Evolutionary conservation across 2,113 vertebrate species (phyloP).

Genomic region (Nematolebias whitei): DNA sequence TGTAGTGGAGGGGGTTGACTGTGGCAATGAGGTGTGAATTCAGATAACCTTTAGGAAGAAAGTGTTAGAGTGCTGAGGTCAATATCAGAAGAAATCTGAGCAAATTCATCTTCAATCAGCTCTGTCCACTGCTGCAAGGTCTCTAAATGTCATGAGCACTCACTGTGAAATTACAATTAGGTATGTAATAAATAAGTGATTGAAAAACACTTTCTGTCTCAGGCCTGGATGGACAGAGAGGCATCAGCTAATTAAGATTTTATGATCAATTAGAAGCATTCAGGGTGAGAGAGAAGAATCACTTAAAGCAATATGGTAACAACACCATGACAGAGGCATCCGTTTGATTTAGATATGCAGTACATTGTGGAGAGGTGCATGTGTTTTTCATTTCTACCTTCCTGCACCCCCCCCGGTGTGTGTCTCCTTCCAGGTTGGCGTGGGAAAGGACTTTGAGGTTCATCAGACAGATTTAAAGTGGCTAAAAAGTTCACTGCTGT

Average conservation of each 20-base stretch:
- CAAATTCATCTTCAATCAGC: slow-evolving; percentile 57
- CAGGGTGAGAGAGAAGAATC: slow-evolving; percentile 19
- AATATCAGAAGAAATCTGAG: slow-evolving; percentile 11
- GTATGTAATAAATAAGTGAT: slow-evolving; percentile 73
- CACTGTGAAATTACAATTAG: slow-evolving; percentile 82
- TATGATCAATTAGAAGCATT: slow-evolving; percentile 65
- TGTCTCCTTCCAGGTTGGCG: slow-evolving; percentile 33
- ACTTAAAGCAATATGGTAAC: slow-evolving; percentile 12
- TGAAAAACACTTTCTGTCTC: slow-evolving; percentile 41
- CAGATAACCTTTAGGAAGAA: not conserved
- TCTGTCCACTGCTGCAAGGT: slow-evolving; percentile 71
- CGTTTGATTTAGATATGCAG: not conserved
- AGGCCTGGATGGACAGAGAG: slow-evolving; percentile 49
- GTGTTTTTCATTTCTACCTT: not conserved
- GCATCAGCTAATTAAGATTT: slow-evolving; percentile 74
- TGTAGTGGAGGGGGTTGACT: no score
- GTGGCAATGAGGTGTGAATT: not conserved
- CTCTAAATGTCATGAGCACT: slow-evolving; percentile 79
- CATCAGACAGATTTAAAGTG: slow-evolving; percentile 61
- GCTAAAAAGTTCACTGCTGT: slow-evolving; percentile 51
- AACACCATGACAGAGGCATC: slow-evolving; percentile 2
- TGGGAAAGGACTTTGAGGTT: slow-evolving; percentile 67
- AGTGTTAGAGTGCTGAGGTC: slow-evolving; percentile 4
- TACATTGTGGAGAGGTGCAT: not conserved
- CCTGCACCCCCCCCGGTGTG: not conserved